Evolutionary conservation across 1,140 invertebrate genomes (phyloP).

Genomic region (Delia radicum): DNA sequence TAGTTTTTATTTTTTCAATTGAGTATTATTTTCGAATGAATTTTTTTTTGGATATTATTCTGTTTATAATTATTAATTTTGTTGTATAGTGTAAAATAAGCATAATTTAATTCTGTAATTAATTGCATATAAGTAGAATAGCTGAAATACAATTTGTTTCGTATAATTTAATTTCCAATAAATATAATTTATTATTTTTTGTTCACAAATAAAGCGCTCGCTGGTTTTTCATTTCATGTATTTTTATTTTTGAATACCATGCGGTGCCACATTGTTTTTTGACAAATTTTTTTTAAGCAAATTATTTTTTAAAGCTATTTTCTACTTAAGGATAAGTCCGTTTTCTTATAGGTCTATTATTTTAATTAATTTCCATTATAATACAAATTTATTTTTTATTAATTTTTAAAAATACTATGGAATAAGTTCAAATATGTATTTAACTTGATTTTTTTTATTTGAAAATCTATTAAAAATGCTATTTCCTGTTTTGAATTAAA

Average conservation of each 20-base stretch:
- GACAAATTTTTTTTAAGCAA: no score
- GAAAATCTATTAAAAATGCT: no score
- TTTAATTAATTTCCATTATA: no score
- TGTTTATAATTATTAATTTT: background rate
- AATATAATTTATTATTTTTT: background rate
- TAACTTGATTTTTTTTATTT: background rate
- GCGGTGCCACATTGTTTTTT: background rate
- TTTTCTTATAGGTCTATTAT: no score
- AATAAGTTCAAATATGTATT: background rate
- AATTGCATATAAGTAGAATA: background rate
- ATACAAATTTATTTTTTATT: background rate
- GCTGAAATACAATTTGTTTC: background rate
- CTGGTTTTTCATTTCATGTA: background rate
- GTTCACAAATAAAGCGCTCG: constrained; percentile 1
- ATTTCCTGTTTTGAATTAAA: no score
- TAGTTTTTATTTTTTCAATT: background rate
- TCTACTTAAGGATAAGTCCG: no score
- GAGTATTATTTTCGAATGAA: background rate
- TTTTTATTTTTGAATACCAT: background rate
- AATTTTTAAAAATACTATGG: background rate
- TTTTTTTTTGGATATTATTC: background rate
- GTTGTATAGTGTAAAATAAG: background rate
- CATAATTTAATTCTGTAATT: background rate
- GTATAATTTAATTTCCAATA: background rate
- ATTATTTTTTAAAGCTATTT: no score